Percentiles rank a stretch among this genome's conserved stretches.
Evolutionary conservation across 2,888 invertebrate genomes (phyloP).

Genomic region (Peribatodes rhomboidaria): DNA sequence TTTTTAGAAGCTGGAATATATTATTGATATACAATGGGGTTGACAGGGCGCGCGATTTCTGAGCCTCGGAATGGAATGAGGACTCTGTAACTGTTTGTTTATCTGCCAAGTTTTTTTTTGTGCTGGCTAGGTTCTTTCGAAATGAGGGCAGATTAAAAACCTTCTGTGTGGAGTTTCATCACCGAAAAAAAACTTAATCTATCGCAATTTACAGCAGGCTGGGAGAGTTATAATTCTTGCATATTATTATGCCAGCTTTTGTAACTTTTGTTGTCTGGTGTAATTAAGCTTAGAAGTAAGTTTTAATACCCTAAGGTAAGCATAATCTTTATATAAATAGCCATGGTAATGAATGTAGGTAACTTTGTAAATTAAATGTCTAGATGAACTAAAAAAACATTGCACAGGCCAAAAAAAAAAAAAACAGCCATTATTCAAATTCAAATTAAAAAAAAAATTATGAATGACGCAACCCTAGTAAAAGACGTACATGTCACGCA

Average conservation of each 20-base stretch:
- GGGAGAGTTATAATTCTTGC: neutral
- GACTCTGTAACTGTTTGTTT: constrained; percentile 58
- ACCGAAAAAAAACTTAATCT: constrained; percentile 1
- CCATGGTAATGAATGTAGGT: too few species aligned
- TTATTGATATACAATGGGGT: constrained; percentile 80
- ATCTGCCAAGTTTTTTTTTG: constrained; percentile 49
- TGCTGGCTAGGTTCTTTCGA: constrained; percentile 29
- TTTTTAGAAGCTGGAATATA: constrained; percentile 68
- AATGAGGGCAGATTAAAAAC: constrained; percentile 29
- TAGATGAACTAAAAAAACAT: too few species aligned
- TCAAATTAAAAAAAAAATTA: too few species aligned
- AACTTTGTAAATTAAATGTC: too few species aligned
- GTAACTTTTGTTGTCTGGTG: too few species aligned
- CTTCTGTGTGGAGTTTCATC: constrained; percentile 10
- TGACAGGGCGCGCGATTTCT: constrained; percentile 69
- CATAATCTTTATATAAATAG: too few species aligned
- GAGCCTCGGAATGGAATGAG: constrained; percentile 52
- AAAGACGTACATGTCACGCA: too few species aligned
- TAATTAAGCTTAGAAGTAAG: too few species aligned
- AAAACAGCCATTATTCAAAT: too few species aligned
- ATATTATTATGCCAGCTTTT: neutral
- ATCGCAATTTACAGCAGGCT: neutral
- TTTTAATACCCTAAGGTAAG: too few species aligned
- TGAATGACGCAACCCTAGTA: too few species aligned
- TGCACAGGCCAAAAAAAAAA: too few species aligned